phyloP scores from a whole-genome alignment of 2,113 vertebrate species.

The Istiophorus platypterus region DNA sequence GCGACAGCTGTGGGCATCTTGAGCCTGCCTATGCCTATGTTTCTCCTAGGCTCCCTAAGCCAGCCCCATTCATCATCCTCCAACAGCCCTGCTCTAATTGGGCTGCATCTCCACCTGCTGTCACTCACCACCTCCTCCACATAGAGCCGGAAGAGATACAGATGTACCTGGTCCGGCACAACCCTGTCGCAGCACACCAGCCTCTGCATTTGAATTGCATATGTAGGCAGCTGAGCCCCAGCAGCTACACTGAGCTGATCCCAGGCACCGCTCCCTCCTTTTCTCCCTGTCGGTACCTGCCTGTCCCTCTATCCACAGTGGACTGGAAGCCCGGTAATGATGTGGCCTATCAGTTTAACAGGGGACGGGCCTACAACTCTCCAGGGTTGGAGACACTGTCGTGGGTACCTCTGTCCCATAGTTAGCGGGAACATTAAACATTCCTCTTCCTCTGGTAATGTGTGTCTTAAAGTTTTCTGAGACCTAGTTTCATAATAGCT shows the following conservation, averaged over 20 bases:
- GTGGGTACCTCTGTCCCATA: constrained; percentile 55
- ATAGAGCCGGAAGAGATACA: constrained; percentile 77
- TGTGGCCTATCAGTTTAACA: constrained; percentile 81
- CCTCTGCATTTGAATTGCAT: constrained; percentile 82
- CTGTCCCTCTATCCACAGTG: constrained; percentile 64
- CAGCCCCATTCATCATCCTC: constrained; percentile 84
- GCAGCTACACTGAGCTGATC: constrained; percentile 61
- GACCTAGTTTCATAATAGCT: constrained; percentile 76
- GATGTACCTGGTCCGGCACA: constrained; percentile 75
- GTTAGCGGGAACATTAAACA: constrained; percentile 72
- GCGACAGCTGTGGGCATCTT: constrained; percentile 83
- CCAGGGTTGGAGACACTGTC: constrained; percentile 67
- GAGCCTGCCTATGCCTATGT: constrained; percentile 69
- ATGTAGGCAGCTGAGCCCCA: constrained; percentile 77
- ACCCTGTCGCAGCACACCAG: constrained; percentile 65
- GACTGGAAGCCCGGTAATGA: constrained; percentile 80
- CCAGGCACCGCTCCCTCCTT: constrained; percentile 47
- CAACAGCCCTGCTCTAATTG: constrained; percentile 85
- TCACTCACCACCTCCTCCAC: constrained; percentile 83
- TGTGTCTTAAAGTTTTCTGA: constrained; percentile 78
- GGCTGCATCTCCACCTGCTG: constrained; percentile 84
- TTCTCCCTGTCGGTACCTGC: constrained; percentile 54
- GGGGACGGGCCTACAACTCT: constrained; percentile 68
- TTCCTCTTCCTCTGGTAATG: constrained; percentile 64
- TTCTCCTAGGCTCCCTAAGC: constrained; percentile 77